These are phyloP conservation scores for Hydraecia micacea DNA, from an alignment of 2,888 invertebrate genomes.

Conservation along the genomic window DNA sequence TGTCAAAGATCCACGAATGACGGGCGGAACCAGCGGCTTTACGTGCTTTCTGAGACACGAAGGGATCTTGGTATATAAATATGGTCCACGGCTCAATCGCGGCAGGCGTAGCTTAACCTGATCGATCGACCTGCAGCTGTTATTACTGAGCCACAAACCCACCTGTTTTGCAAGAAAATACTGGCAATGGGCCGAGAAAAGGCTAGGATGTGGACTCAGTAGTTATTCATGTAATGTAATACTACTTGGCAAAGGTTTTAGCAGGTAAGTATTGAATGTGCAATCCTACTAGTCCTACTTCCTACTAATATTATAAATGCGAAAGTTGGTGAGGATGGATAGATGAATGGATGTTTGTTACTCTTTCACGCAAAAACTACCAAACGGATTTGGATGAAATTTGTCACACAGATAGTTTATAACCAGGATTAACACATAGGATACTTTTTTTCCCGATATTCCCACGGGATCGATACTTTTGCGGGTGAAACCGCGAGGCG, in stretches of 20 bases:
- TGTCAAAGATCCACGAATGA: too few relatives aligned
- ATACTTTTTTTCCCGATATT: too few relatives aligned
- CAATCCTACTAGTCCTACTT: not conserved
- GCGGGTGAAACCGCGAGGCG: too few relatives aligned
- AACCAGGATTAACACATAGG: too few relatives aligned
- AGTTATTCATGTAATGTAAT: conserved; percentile 15
- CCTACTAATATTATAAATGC: too few relatives aligned
- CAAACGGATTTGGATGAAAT: too few relatives aligned
- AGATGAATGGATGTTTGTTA: too few relatives aligned
- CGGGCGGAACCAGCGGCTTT: too few relatives aligned
- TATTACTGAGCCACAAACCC: not conserved
- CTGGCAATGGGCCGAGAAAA: conserved; percentile 40
- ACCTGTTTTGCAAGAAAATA: conserved; percentile 15
- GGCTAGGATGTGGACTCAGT: conserved; percentile 4
- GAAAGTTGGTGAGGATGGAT: too few relatives aligned
- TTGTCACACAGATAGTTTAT: too few relatives aligned
- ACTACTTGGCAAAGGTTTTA: conserved; percentile 35
- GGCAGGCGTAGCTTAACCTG: not conserved
- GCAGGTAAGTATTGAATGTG: not conserved
- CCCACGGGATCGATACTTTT: too few relatives aligned
- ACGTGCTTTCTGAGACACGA: not conserved
- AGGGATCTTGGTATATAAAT: not conserved
- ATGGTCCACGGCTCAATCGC: not conserved
- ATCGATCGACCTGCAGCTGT: not conserved
- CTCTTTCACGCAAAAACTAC: too few relatives aligned